phyloP scores from a whole-genome alignment of 1,140 invertebrate genomes.

The Neotoxoptera formosana region DNA sequence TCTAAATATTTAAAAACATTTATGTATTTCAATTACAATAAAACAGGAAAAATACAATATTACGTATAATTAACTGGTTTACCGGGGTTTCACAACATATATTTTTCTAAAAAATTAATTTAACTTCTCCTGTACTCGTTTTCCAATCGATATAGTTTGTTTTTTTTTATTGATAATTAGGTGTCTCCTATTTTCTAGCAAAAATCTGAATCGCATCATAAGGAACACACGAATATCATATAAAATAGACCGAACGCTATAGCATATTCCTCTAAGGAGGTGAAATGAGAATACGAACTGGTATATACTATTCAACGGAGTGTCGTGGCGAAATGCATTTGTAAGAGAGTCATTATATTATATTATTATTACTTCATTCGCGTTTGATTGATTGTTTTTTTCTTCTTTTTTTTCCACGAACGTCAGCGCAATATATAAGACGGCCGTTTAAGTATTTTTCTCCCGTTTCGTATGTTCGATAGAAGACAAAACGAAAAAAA shows the following conservation, averaged over 20 bases:
- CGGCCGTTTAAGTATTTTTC: neutral
- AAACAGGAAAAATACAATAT: neutral
- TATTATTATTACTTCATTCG: neutral
- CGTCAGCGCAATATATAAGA: neutral
- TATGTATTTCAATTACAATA: neutral
- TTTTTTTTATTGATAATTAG: neutral
- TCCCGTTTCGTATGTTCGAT: neutral
- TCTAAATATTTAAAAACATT: neutral
- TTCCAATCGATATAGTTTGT: neutral
- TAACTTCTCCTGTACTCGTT: neutral
- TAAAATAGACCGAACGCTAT: neutral
- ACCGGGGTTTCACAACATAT: neutral
- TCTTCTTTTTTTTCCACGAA: neutral
- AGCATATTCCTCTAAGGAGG: neutral
- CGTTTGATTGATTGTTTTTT: constrained; percentile 31
- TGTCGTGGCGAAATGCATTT: neutral
- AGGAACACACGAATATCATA: neutral
- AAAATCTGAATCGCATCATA: neutral
- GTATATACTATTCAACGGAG: neutral
- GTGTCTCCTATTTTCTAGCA: neutral
- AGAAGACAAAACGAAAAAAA: neutral
- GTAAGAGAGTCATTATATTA: neutral
- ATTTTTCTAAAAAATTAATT: neutral
- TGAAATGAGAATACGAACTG: neutral
- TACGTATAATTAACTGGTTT: neutral